Base-by-base conservation (phyloP, 2,888 invertebrate species). In the Xanthorhoe spadicearia region DNA sequence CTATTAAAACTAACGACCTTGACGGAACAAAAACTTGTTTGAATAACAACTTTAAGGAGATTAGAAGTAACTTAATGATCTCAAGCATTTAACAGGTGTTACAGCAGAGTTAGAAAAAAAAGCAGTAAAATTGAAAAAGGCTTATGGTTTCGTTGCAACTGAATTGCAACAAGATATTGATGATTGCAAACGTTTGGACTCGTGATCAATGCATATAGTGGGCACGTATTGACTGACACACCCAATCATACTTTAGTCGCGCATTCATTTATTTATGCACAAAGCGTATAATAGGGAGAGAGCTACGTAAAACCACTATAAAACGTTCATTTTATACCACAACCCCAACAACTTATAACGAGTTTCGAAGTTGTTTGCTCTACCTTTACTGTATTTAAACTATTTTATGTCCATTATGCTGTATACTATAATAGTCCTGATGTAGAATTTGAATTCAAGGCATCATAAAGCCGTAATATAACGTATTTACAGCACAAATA, bases 11-110 rank as follows among this genome's bases (percentile, higher is more conserved):
- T 59, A 64, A 66, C 70, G 78, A 77, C 83, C 81, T 82, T 80
- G 80, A 68, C 70, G 68, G 66, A 68, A 71, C 71, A 77, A 79
- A 78, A 81, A 80, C 80, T 77, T 75, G 80, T 80, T 79, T 74
- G 76, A 76, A 77, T 72, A 78, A 77, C 74, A 78, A 77, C 71
- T 70, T 59, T 67, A 71, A 70, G 69, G 66, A 77, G 73, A 71
- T 75, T 72, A 72, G 61, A 73, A 66, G 67, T 56, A 66, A 71
- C 58, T 69, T 62, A 71, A 73, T 66, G 61, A 69, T 69, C 56
- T 49, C 56, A 38, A 64, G 53, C 62, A 69, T 66, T 71, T 69
- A 70, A 66, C 61, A 66, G 55, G 67, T 67, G 63, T 32, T 68
- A 62, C 46, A 71, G 68, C 67, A 59, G 61, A 51, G 57, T 51